These are phyloP conservation scores for Mesitornis unicolor DNA, from an alignment of 2,113 vertebrate species.

Conservation along the genomic window DNA sequence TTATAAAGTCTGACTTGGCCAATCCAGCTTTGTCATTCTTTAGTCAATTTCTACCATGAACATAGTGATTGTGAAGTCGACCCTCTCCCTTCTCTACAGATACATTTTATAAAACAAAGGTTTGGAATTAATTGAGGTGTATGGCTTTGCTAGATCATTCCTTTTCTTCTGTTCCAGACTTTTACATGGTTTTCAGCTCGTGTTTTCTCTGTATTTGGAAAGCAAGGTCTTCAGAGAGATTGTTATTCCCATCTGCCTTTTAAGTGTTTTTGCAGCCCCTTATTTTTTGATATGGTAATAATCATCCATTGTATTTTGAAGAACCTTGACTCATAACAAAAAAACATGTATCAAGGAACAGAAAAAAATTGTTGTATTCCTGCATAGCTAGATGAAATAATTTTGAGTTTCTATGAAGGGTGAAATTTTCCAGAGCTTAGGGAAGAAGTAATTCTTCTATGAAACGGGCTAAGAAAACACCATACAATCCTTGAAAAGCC, in stretches of 20 bases:
- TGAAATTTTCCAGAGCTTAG: neutral
- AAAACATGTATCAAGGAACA: neutral
- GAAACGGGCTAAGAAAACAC: neutral
- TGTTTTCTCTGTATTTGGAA: neutral
- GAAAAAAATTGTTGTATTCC: neutral
- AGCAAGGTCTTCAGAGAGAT: neutral
- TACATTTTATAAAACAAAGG: neutral
- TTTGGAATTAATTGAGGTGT: neutral
- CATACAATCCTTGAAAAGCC: neutral
- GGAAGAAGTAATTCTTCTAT: neutral
- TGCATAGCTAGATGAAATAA: neutral
- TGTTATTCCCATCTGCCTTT: neutral
- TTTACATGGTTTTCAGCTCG: neutral
- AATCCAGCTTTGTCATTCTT: neutral
- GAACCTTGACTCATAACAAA: neutral
- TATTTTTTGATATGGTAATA: neutral
- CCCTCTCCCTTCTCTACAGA: rapidly evolving
- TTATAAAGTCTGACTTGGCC: neutral
- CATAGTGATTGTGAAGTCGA: neutral
- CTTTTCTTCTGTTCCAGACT: neutral
- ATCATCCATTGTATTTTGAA: neutral
- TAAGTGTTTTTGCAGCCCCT: neutral
- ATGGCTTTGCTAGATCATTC: neutral
- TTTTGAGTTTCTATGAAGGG: neutral
- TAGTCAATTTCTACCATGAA: neutral